phyloP scores from a whole-genome alignment of 2,797 vertebrate genomes.

The Microcaecilia unicolor region DNA sequence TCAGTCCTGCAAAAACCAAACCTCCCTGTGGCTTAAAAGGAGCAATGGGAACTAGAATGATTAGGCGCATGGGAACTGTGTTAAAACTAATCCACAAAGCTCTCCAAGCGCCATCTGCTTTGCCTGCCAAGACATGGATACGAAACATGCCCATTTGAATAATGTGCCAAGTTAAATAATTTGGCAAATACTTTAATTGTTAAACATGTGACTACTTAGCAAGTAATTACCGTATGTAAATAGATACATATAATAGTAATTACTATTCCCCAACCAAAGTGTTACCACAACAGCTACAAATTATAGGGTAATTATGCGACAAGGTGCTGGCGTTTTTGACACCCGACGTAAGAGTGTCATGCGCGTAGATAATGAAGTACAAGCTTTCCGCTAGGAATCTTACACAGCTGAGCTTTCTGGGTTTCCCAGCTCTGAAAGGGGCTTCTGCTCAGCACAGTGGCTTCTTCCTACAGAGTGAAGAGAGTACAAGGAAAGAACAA shows the following conservation, averaged over 20 bases:
- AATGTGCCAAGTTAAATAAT: slow-evolving; percentile 12
- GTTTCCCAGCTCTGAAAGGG: not conserved
- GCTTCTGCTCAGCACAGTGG: not conserved
- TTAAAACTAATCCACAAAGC: not conserved
- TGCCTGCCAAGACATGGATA: slow-evolving; percentile 5
- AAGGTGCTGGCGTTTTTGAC: slow-evolving; percentile 9
- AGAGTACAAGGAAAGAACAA: too few relatives aligned
- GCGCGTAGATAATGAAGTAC: slow-evolving; percentile 10
- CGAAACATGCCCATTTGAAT: slow-evolving; percentile 8
- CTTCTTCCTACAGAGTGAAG: not conserved
- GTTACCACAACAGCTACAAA: slow-evolving; percentile 11
- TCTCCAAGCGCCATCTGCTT: not conserved
- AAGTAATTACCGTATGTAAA: slow-evolving; percentile 15
- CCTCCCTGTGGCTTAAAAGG: too few relatives aligned
- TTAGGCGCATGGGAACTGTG: not conserved
- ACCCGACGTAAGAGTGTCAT: not conserved
- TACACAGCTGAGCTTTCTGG: not conserved
- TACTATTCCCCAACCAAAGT: slow-evolving; percentile 1
- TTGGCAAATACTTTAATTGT: slow-evolving; percentile 7
- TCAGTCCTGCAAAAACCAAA: too few relatives aligned
- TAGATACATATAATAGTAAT: slow-evolving; percentile 12
- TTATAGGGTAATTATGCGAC: slow-evolving; percentile 6
- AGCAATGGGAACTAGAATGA: not conserved
- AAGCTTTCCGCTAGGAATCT: slow-evolving; percentile 3
- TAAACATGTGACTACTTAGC: slow-evolving; percentile 6